These are phyloP conservation scores for Steatornis caripensis DNA, from an alignment of 2,113 vertebrate species.

Conservation along the genomic window DNA sequence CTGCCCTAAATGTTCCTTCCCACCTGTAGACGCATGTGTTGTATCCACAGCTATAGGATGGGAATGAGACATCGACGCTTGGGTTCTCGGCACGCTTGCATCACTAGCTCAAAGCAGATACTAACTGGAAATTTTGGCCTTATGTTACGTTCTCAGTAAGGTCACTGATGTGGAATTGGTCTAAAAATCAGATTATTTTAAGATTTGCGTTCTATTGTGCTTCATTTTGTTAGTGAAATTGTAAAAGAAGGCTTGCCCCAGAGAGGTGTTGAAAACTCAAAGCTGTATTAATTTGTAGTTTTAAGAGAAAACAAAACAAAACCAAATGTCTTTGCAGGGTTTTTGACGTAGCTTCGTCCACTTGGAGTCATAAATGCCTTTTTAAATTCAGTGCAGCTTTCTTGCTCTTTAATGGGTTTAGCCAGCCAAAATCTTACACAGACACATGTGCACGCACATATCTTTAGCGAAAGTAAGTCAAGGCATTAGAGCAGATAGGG, in stretches of 20 bases:
- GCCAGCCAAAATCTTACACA: neutral
- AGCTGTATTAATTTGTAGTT: conserved; percentile 63
- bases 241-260: neutral
- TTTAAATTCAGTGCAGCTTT: conserved; percentile 49
- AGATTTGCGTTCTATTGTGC: neutral
- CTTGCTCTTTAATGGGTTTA: conserved; percentile 33
- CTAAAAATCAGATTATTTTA: conserved; percentile 11
- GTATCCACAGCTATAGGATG: too few relatives aligned
- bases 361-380: conserved; percentile 55
- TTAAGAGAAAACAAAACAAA: conserved; percentile 63
- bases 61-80: neutral
- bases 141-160: neutral
- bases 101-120: neutral
- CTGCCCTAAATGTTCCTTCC: neutral
- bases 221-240: neutral
- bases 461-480: neutral
- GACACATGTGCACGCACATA: neutral
- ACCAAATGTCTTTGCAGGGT: conserved; percentile 54
- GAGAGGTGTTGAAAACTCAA: conserved; percentile 47
- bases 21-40: neutral
- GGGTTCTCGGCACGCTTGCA: neutral
- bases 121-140: neutral
- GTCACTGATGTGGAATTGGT: neutral
- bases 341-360: conserved; percentile 44
- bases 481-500: neutral